Conservation (phyloP, 2,797 vertebrate genomes). For the Rhyacichthys aspro region DNA sequence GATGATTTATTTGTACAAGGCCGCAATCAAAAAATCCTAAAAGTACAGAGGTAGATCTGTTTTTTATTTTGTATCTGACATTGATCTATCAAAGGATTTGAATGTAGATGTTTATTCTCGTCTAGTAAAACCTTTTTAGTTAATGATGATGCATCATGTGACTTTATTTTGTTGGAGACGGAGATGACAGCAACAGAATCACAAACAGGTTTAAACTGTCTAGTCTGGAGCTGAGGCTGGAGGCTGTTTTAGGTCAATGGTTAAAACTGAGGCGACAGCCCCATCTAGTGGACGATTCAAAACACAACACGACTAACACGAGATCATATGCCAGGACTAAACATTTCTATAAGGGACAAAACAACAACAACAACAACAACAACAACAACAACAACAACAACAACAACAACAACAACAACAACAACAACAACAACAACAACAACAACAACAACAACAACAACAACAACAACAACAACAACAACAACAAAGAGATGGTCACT, state of each 20-base stretch:
- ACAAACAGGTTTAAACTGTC: neutral
- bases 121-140: neutral
- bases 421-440: too few species aligned
- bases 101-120: neutral
- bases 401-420: too few species aligned
- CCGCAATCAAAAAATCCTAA: conserved; percentile 25
- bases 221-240: neutral
- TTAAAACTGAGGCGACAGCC: conserved; percentile 41
- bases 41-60: conserved; percentile 24
- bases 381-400: too few species aligned
- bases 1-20: conserved; percentile 43
- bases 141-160: neutral
- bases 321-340: too few species aligned
- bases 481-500: too few species aligned
- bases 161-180: neutral
- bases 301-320: too few species aligned
- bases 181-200: neutral
- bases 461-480: too few species aligned
- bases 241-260: neutral
- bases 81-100: neutral
- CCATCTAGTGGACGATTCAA: conserved; percentile 74
- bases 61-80: conserved; percentile 2
- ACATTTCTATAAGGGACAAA: too few species aligned
- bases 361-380: too few species aligned
- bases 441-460: too few species aligned